A percentile compares a stretch with the other conserved stretches of the same genome.
Conservation (phyloP, 1,140 invertebrate species). For the Drosophila yakuba region DNA sequence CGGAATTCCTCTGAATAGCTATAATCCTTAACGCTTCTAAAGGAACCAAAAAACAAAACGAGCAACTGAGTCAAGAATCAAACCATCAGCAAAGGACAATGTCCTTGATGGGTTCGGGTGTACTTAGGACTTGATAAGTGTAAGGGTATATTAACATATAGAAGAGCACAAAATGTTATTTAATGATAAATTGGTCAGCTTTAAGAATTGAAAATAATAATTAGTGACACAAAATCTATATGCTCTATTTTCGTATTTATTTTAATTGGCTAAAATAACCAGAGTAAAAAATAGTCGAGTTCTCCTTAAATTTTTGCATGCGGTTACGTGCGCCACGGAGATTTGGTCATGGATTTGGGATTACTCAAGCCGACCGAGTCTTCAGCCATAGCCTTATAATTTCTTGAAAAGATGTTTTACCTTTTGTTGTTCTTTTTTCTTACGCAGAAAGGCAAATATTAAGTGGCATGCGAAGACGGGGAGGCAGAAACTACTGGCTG, state of each 20-base stretch:
- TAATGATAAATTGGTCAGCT: neutral
- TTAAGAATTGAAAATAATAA: neutral
- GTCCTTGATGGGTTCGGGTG: slow-evolving; percentile 9
- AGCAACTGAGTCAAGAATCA: slow-evolving; percentile 58
- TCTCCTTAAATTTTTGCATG: neutral
- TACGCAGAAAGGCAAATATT: slow-evolving; percentile 50
- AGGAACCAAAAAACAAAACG: slow-evolving; percentile 25
- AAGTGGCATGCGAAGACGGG: slow-evolving; percentile 14
- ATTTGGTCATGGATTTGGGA: slow-evolving; percentile 36
- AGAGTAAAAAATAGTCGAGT: neutral
- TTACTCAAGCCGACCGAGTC: neutral
- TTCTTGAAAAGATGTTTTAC: slow-evolving; percentile 69
- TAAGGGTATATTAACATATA: neutral
- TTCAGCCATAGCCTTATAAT: slow-evolving; percentile 59
- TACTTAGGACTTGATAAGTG: neutral
- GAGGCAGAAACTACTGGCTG: slow-evolving; percentile 32
- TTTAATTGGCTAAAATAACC: no score
- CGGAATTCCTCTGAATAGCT: slow-evolving; percentile 66
- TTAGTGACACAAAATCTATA: no score
- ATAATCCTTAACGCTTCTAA: slow-evolving; percentile 76
- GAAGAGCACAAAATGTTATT: neutral
- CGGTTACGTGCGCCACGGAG: slow-evolving; percentile 42
- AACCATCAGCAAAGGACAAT: slow-evolving; percentile 32
- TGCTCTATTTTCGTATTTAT: no score
- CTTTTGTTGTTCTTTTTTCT: slow-evolving; percentile 50